Evolutionary conservation across 1,140 invertebrate genomes (phyloP), one percentile per base, ranked within the genome.

Genomic region (Helicoverpa armigera): DNA sequence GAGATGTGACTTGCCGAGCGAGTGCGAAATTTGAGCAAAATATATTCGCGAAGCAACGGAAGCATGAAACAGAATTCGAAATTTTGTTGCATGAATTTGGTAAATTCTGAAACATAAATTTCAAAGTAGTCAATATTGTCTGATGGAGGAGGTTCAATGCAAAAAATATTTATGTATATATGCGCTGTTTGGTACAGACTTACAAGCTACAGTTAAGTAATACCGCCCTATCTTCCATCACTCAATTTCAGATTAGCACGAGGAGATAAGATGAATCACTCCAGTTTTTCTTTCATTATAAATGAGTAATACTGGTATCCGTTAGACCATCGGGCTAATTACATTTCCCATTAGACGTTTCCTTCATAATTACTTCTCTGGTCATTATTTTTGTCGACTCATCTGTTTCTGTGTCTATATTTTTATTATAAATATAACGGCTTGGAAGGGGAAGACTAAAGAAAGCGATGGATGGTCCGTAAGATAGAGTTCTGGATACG

Each of bases 11-110:
- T 72, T 72, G 69, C 61, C 50, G 50, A 54, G 53, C 69, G 48
- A 65, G 50, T 77, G 75, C 60, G 75, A 61, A 61, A 50, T 75
- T 75, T 75, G 50, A 58, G 73, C 14, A 51, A 50, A 77, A 54
- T 35, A 58, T 18, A 48, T 54, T n/a, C 12, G n/a, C 10, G 48
- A 29, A 13, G 61, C 50, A 10, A 23, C 3, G 10, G 14, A 43
- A 43, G 35, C 35, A 43, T 43, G 35, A 43, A 7, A 43, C 35
- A 43, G 35, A 43, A 43, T 43, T 43, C 35, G 35, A 43, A 43
- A 43, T 43, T 43, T 43, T 43, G 35, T 43, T 43, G 3, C 35
- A 43, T 43, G 35, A 43, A 43, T 43, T 43, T 43, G 35, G 5
- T 43, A 43, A 9, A 43, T 43, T 43, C 35, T 9, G 7, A 43